Evolutionary conservation across 2,888 invertebrate genomes (phyloP), one percentile per base, ranked within the genome.

Genomic region (Fissipunctia ypsillon): DNA sequence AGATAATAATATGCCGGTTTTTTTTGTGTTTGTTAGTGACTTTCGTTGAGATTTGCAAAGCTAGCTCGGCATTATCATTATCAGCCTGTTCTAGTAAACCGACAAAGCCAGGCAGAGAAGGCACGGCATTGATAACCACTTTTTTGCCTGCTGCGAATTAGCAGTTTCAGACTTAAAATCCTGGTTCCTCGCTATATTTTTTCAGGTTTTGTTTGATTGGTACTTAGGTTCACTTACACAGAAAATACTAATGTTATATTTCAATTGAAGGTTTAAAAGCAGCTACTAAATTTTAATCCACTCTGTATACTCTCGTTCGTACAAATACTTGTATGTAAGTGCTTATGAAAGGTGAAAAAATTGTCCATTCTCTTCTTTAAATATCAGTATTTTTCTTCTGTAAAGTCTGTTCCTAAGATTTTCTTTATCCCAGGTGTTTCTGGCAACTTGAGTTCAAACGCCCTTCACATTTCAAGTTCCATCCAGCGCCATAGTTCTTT

Each of bases 401-500:
- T 22, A 25, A 64, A 50, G 14, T 16, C 35, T 1, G 22, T 54
- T 50, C 6, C 3, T 31, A 60, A 61, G 41, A n/a, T 2, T 54
- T 65, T 50, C 14, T 12, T 28, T 50, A n/a, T 31, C 1, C 35
- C 48, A 73, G 31, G 48, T 64, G 41, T 73, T 78, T 79, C 54
- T 50, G 25, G 43, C 2, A 64, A 52, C 64, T 79, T 68, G 54
- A 73, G 14, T 60, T 65, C 60, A 79, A 73, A 60, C 5, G 28
- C 65, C 66, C 38, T 61, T 22, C 56, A 60, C 35, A 38, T 72
- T 70, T 71, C 56, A 78, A 66, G 61, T 61, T 72, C 38, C 56
- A n/a, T 72, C 38, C 25, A 63, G 35, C 35, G 31, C 10, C 48
- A 66, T 57, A 78, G 66, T 61, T 68, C 59, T 67, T 73, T 60